Conservation (phyloP, 2,888 invertebrate genomes). For the Operophtera brumata region DNA sequence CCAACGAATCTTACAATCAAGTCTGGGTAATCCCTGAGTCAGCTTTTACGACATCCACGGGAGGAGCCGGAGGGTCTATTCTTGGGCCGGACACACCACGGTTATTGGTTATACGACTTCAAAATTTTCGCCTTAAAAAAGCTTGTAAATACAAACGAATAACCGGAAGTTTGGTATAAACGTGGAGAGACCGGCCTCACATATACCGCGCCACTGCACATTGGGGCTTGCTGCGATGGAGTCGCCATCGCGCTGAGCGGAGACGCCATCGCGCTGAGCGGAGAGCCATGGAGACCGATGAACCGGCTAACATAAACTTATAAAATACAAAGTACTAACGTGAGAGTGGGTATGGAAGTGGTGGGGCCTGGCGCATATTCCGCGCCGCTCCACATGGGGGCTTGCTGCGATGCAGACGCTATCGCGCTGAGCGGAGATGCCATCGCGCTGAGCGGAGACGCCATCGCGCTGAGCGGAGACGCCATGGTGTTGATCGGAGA, state of each 20-base stretch:
- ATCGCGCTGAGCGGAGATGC: constrained; percentile 1
- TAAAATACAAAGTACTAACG: neutral
- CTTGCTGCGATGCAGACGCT: neutral
- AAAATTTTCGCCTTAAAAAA: no score
- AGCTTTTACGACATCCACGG: no score
- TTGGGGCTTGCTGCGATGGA: constrained; percentile 1
- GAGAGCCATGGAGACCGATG: no score
- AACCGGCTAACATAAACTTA: no score
- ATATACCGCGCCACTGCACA: constrained; percentile 14
- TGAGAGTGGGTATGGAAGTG: constrained; percentile 2
- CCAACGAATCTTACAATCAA: no score
- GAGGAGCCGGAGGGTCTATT: no score
- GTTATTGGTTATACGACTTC: no score
- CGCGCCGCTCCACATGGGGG: constrained; percentile 18
- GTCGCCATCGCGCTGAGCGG: neutral
- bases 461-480: neutral
- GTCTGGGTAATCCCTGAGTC: no score
- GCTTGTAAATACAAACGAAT: no score
- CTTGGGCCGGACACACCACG: no score
- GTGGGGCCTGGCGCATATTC: neutral
- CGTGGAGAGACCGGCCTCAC: neutral
- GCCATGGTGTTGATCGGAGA: neutral
- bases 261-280: no score
- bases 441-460: neutral
- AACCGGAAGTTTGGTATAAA: constrained; percentile 3